These are phyloP conservation scores for Pelobates fuscus DNA, from an alignment of 2,113 vertebrate species.

Conservation along the genomic window DNA sequence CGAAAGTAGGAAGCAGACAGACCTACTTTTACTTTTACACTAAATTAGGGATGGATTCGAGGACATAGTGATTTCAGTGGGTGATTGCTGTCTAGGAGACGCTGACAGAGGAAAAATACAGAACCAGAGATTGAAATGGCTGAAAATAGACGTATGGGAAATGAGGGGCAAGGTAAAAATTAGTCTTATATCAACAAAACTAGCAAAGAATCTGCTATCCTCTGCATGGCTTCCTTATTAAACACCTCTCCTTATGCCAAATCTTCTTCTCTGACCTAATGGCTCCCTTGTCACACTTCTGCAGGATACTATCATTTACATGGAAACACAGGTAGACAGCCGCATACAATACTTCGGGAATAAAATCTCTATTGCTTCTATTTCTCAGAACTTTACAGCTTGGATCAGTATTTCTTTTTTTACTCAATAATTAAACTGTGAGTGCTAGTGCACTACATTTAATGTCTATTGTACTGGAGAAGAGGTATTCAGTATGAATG, in stretches of 20 bases:
- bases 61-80: background rate
- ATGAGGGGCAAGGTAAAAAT: conserved; percentile 18
- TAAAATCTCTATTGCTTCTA: background rate
- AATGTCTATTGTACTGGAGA: too few species aligned
- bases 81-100: background rate
- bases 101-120: background rate
- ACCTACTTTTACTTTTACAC: background rate
- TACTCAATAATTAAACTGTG: too few species aligned
- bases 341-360: background rate
- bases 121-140: conserved; percentile 6
- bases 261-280: background rate
- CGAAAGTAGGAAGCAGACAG: background rate
- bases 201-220: conserved; percentile 18
- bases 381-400: too few species aligned
- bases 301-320: conserved; percentile 25
- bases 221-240: conserved; percentile 27
- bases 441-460: too few species aligned
- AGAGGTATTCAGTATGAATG: too few species aligned
- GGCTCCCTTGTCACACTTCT: conserved; percentile 12
- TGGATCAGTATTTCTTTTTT: too few species aligned
- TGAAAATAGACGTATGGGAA: conserved; percentile 30
- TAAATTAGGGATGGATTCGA: background rate
- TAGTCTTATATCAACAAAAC: conserved; percentile 9
- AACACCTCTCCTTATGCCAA: conserved; percentile 9
- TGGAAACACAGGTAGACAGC: background rate